Conservation (phyloP, 2,797 vertebrate species). For the Cossypha polioptera region DNA sequence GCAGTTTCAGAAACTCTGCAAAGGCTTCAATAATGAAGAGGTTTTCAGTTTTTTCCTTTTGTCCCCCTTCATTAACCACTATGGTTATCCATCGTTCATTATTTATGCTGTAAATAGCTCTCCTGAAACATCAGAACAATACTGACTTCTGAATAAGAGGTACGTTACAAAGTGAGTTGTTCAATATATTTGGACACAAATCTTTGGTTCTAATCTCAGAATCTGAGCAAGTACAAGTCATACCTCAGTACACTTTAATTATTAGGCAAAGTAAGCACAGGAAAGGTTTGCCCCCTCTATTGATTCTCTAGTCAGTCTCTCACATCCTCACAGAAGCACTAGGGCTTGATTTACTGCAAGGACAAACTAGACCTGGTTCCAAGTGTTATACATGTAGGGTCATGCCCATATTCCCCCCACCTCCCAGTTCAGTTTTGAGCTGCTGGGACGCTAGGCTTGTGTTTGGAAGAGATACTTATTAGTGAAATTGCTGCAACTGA, state of each 20-base stretch:
- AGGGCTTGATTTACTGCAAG: neutral
- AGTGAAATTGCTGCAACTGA: neutral
- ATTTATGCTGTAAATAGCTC: neutral
- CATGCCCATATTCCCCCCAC: rapidly evolving
- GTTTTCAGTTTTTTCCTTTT: rapidly evolving
- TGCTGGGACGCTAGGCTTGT: neutral
- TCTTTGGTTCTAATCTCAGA: neutral
- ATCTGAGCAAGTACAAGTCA: neutral
- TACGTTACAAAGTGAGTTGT: neutral
- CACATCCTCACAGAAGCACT: neutral
- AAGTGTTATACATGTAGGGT: rapidly evolving
- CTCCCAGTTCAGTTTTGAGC: neutral
- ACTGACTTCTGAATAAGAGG: neutral
- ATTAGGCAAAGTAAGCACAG: neutral
- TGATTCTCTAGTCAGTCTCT: neutral
- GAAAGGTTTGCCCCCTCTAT: neutral
- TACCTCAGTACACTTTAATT: neutral
- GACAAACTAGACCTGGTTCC: neutral
- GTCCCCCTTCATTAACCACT: neutral
- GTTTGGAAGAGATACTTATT: neutral
- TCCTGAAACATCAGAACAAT: neutral
- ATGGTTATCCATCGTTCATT: neutral
- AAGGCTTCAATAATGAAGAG: neutral
- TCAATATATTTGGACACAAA: neutral
- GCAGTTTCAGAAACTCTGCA: neutral